These are phyloP conservation scores for Eubucco bourcierii DNA, from an alignment of 2,113 vertebrate genomes.

Conservation along the genomic window DNA sequence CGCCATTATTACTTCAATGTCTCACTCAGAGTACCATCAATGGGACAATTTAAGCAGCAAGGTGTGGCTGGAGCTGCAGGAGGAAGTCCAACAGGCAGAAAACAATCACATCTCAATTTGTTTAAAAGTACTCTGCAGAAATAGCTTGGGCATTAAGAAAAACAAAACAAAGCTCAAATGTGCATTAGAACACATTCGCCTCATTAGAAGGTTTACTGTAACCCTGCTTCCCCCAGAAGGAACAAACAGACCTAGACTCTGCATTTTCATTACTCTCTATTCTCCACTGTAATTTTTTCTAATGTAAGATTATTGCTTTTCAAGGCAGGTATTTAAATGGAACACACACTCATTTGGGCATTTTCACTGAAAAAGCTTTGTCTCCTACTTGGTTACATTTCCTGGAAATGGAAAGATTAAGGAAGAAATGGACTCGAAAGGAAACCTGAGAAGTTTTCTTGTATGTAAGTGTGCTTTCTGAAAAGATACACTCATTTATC, in stretches of 20 bases:
- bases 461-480: background rate
- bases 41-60: background rate
- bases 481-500: constrained; percentile 54
- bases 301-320: constrained; percentile 42
- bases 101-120: constrained; percentile 21
- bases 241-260: background rate
- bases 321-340: constrained; percentile 55
- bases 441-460: background rate
- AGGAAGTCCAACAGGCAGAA: constrained; percentile 8
- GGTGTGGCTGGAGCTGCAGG: background rate
- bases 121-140: constrained; percentile 19
- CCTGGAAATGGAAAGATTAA: constrained; percentile 35
- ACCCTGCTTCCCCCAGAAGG: background rate
- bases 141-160: background rate
- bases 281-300: background rate
- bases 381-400: constrained; percentile 54
- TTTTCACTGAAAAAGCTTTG: constrained; percentile 39
- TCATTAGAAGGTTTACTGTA: constrained; percentile 14
- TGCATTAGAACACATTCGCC: constrained; percentile 6
- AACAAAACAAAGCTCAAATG: background rate
- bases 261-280: constrained; percentile 5
- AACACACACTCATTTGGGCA: constrained; percentile 34
- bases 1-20: background rate
- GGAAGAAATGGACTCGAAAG: background rate
- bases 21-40: background rate